Percentiles rank a stretch among this genome's conserved stretches.
Evolutionary conservation across 2,888 invertebrate genomes (phyloP).

Genomic region (Pharmacophagus antenor): DNA sequence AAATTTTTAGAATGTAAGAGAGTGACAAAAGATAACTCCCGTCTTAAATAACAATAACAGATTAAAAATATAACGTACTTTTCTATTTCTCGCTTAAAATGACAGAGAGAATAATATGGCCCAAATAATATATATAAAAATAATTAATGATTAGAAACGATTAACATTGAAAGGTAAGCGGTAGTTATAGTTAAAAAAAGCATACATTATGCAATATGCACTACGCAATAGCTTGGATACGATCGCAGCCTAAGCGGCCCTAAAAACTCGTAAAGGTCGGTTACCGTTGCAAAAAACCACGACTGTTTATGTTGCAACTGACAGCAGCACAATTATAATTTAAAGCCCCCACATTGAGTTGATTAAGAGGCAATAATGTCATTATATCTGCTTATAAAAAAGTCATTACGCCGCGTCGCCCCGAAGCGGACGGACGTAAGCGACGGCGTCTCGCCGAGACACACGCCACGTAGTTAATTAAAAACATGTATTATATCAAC

Average conservation of each 20-base stretch:
- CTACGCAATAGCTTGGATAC: slow-evolving; percentile 12
- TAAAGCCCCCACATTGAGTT: slow-evolving; percentile 61
- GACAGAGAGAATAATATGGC: background rate
- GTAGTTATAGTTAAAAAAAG: background rate
- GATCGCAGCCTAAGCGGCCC: slow-evolving; percentile 29
- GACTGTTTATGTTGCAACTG: slow-evolving; percentile 37
- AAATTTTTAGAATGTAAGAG: too few relatives aligned
- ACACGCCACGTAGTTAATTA: slow-evolving; percentile 16
- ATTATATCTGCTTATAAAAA: slow-evolving; percentile 44
- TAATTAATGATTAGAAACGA: background rate
- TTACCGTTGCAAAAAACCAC: slow-evolving; percentile 34
- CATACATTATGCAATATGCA: slow-evolving; percentile 10
- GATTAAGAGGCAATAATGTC: slow-evolving; percentile 71
- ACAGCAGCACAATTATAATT: slow-evolving; percentile 39
- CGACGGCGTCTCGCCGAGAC: slow-evolving; percentile 16
- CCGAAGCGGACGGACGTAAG: slow-evolving; percentile 13
- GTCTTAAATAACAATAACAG: too few relatives aligned
- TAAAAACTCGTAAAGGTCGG: slow-evolving; percentile 36
- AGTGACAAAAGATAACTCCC: too few relatives aligned
- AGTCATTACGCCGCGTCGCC: slow-evolving; percentile 26
- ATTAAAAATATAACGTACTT: too few relatives aligned
- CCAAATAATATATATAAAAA: background rate
- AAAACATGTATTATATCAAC: slow-evolving; percentile 1
- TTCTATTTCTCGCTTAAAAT: background rate
- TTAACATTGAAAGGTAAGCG: background rate